phyloP scores from a whole-genome alignment of 2,113 vertebrate genomes.

The Apistogramma diplotaenia region DNA sequence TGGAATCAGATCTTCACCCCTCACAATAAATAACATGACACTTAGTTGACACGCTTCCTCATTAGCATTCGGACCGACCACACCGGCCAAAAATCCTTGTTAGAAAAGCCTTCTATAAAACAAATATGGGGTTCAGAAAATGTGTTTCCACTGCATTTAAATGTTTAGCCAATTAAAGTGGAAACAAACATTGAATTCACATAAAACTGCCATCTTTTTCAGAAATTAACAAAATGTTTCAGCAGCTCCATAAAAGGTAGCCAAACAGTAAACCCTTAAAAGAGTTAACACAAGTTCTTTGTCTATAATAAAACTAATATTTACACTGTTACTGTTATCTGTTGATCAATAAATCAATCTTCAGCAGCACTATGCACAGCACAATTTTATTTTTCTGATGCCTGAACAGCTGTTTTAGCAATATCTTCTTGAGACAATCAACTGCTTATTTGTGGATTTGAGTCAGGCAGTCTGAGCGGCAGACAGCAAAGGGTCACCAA shows the following conservation, averaged over 20 bases:
- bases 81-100: constrained; percentile 24
- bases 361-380: neutral
- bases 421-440: neutral
- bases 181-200: neutral
- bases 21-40: neutral
- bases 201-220: neutral
- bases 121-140: neutral
- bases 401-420: neutral
- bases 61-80: neutral
- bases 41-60: neutral
- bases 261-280: neutral
- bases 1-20: neutral
- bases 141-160: neutral
- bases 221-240: neutral
- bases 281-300: neutral
- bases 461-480: neutral
- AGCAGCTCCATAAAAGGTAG: neutral
- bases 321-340: neutral
- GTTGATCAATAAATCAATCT: neutral
- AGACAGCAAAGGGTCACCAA: neutral
- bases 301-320: neutral
- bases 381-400: neutral
- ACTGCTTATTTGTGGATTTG: neutral
- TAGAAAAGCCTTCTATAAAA: neutral
- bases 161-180: neutral